Conservation (phyloP, 2,113 vertebrate species). For the Varanus salvator region DNA sequence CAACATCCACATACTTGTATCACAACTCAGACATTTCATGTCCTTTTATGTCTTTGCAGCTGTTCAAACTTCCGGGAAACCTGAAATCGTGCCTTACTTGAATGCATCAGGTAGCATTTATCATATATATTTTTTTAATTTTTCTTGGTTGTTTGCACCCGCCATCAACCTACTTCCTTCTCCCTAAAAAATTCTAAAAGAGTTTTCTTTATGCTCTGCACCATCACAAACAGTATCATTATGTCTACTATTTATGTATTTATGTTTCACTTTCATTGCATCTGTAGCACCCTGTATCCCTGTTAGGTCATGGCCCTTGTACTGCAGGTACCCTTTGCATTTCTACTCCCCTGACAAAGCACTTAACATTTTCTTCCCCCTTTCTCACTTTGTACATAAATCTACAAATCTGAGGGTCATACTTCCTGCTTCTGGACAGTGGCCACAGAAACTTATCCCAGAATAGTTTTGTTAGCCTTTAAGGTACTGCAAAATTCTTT, state of each 20-base stretch:
- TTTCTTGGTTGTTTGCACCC: slow-evolving; percentile 39
- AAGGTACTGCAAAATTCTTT: neutral
- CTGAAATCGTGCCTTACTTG: slow-evolving; percentile 48
- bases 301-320: neutral
- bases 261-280: neutral
- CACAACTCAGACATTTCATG: slow-evolving; percentile 29
- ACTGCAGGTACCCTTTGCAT: neutral
- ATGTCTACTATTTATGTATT: neutral
- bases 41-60: neutral
- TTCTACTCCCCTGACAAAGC: too few species aligned
- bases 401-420: too few species aligned
- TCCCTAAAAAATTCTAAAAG: slow-evolving; percentile 17
- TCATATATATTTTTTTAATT: slow-evolving; percentile 27
- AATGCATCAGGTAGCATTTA: slow-evolving; percentile 49
- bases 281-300: neutral
- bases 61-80: slow-evolving; percentile 49
- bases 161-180: neutral
- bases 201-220: neutral
- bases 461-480: neutral
- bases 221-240: neutral
- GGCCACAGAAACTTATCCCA: too few species aligned
- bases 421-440: too few species aligned
- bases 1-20: slow-evolving; percentile 34
- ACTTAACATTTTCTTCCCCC: too few species aligned
- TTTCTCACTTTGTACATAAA: too few species aligned